Percentiles rank a stretch among this genome's conserved stretches.
phyloP scores from a whole-genome alignment of 1,140 invertebrate species.

The Metopolophium dirhodum region DNA sequence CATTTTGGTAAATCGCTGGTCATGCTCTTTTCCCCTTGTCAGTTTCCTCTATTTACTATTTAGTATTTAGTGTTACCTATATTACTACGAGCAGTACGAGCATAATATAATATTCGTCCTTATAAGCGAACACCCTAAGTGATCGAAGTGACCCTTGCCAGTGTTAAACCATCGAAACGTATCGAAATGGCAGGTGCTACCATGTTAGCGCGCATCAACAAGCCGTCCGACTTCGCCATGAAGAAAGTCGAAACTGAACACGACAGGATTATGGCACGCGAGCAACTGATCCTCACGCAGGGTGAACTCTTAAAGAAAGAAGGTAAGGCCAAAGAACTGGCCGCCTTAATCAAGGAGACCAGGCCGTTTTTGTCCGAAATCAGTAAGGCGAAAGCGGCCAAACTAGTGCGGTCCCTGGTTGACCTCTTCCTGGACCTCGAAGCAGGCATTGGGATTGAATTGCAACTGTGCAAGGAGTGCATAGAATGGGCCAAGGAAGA shows the following conservation, averaged over 20 bases:
- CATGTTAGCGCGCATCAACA: conserved; percentile 80
- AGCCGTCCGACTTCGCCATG: conserved; percentile 59
- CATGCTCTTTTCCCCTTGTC: conserved; percentile 53
- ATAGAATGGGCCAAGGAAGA: conserved; percentile 99
- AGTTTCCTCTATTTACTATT: background rate
- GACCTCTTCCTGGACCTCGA: conserved; percentile 98
- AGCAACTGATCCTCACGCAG: conserved; percentile 87
- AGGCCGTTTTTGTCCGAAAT: conserved; percentile 92
- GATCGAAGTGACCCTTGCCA: background rate
- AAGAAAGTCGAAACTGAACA: conserved; percentile 71
- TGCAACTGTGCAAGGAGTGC: conserved; percentile 92
- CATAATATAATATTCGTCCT: background rate
- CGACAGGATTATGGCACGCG: conserved; percentile 85
- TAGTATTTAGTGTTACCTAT: background rate
- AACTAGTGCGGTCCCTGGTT: conserved; percentile 93
- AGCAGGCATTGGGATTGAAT: conserved; percentile 88
- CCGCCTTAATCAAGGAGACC: conserved; percentile 90
- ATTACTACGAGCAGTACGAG: no score
- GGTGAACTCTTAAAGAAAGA: conserved; percentile 90
- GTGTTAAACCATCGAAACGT: background rate
- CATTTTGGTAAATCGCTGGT: conserved; percentile 36
- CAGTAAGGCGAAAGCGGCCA: conserved; percentile 98
- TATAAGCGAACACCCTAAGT: background rate
- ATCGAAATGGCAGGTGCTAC: conserved; percentile 82
- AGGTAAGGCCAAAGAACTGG: conserved; percentile 91